Evolutionary conservation across 35 echinoderm and acorn worm species (phyloP).

Genomic region (Ophiothrix spiculata): DNA sequence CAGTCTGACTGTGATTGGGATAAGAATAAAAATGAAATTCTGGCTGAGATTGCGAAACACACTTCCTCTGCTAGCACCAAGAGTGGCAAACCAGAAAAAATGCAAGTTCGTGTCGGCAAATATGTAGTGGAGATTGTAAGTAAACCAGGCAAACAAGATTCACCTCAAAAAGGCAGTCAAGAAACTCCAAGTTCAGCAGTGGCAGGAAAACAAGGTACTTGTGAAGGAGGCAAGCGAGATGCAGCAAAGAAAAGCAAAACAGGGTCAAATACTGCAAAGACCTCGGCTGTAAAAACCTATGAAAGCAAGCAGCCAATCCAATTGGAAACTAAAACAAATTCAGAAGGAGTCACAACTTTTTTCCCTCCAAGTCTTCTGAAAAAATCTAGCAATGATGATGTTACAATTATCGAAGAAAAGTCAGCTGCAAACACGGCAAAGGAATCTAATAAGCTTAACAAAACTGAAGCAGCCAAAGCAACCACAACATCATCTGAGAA

Average conservation of each 20-base stretch:
- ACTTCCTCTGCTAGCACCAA: background rate
- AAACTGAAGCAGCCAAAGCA: background rate
- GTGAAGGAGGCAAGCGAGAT: no score
- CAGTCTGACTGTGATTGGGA: constrained; percentile 36
- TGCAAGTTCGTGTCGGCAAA: constrained; percentile 13
- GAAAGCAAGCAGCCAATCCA: background rate
- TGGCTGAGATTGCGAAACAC: constrained; percentile 23
- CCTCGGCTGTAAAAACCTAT: background rate
- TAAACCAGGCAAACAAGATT: background rate
- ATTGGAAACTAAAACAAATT: background rate
- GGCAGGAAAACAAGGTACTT: no score
- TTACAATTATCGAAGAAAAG: no score
- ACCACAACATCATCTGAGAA: background rate
- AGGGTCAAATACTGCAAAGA: no score
- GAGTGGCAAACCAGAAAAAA: background rate
- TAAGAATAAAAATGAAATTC: constrained; percentile 22
- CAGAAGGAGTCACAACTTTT: background rate
- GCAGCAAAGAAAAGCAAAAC: no score
- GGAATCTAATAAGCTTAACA: no score
- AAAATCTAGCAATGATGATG: background rate
- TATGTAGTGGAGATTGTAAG: constrained; percentile 35
- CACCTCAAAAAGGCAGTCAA: no score
- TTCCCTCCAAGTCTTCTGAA: background rate
- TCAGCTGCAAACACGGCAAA: no score
- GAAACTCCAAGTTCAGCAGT: no score